Base-by-base conservation (phyloP, 2,888 invertebrate species). In the Drosophila nigricruria region DNA sequence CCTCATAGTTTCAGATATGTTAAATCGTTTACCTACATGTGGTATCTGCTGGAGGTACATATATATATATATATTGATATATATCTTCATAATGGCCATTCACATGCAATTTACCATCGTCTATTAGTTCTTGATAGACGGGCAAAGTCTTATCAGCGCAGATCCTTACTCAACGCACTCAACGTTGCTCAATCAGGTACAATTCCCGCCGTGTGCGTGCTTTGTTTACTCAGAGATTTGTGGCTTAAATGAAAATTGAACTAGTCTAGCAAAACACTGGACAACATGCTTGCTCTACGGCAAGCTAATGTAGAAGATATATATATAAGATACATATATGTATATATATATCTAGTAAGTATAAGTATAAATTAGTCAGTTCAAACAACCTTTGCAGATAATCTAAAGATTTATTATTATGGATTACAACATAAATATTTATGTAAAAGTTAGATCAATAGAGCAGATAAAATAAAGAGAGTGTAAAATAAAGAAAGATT, bases 71-170 rank as follows among this genome's bases (percentile, higher is more conserved):
- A 20, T n/a, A 23, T 25, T 3, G 18, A 27, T 14, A 27, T 20
- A 9, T 23, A 5, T 43, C 50, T 56, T 23, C 52, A 54, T 59
- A 54, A 45, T 66, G 63, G 20, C 45, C 61, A 68, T 82, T 80
- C 84, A 66, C 74, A 81, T 81, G 85, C 79, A 84, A 89, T 82
- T 82, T 72, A 63, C 63, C 63, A 65, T 75, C 83, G 73, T 88
- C 58, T 81, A 83, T 87, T 82, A 75, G 82, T 66, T 74, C 57
- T 67, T 77, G 81, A 86, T 87, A 73, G 71, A 45, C 34, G 50
- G 23, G 14, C 61, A 12, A 16, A n/a, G 40, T 53, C 89, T 81
- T 81, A 81, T 81, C 89, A 82, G 77, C 43, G 43, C 47, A 30
- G 34, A 70, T 58, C 70, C 70, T 58, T 64, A 63, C 49, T 49